A percentile compares a stretch with the other conserved stretches of the same genome.
Conservation (phyloP, 2,888 invertebrate genomes). For the Palloptera scutellata region DNA sequence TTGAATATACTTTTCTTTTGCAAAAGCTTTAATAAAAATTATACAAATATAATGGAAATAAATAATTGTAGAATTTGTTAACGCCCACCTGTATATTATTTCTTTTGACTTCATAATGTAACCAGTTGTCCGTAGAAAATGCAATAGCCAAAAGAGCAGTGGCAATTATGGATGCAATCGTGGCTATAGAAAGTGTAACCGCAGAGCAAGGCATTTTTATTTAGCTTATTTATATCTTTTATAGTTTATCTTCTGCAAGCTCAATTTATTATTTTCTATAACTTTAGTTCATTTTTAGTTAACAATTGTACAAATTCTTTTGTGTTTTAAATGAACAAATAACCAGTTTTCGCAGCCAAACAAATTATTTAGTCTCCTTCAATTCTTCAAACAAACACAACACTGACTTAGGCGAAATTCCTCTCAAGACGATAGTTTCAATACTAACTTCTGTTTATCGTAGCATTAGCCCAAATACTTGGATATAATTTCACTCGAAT, state of each 20-base stretch:
- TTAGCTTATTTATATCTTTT: constrained; percentile 16
- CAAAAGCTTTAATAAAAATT: neutral
- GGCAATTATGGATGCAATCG: constrained; percentile 94
- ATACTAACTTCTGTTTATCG: constrained; percentile 25
- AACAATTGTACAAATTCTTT: neutral
- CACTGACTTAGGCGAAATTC: constrained; percentile 7
- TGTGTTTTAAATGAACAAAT: neutral
- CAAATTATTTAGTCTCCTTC: neutral
- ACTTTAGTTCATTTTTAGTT: neutral
- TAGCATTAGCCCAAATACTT: constrained; percentile 18
- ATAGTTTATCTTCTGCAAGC: neutral
- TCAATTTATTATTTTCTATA: neutral
- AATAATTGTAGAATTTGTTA: neutral
- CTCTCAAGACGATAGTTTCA: constrained; percentile 22
- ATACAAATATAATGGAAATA: constrained; percentile 3
- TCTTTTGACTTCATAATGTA: constrained; percentile 90
- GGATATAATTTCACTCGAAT: constrained; percentile 26
- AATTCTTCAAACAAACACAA: neutral
- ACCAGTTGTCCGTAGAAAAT: constrained; percentile 97
- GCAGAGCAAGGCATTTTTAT: constrained; percentile 90
- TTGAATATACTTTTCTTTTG: constrained; percentile 9
- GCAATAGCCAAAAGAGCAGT: constrained; percentile 92
- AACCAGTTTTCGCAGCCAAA: neutral
- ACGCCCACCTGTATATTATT: constrained; percentile 77
- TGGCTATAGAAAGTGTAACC: constrained; percentile 92